Conservation (phyloP, 2,113 vertebrate genomes). For the Sinocyclocheilus anophthalmus region DNA sequence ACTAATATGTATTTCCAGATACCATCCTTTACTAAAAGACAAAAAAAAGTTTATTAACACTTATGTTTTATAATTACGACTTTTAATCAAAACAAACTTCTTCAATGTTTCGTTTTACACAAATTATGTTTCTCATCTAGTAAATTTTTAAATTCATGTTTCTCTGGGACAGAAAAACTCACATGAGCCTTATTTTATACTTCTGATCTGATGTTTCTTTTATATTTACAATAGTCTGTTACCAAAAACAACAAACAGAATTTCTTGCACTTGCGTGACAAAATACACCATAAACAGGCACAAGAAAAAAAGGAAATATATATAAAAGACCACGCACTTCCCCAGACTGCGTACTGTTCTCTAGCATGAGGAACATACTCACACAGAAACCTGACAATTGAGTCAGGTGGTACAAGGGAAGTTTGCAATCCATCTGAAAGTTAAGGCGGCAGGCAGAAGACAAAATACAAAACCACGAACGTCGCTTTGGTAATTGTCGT, state of each 20-base stretch:
- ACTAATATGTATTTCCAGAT: not conserved
- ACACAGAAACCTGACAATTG: conserved; percentile 5
- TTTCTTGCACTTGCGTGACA: not conserved
- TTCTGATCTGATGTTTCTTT: not conserved
- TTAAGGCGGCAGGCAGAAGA: not conserved
- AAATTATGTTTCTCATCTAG: not conserved
- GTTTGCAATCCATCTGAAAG: not conserved
- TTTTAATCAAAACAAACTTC: not conserved
- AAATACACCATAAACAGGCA: not conserved
- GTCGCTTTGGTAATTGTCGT: not conserved
- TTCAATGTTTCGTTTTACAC: not conserved
- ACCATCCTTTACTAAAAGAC: no score
- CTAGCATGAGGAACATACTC: not conserved
- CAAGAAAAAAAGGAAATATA: not conserved
- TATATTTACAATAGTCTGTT: not conserved
- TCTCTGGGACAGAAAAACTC: not conserved
- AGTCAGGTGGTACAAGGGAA: not conserved
- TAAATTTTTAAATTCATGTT: not conserved
- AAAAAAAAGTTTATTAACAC: not conserved
- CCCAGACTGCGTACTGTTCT: not conserved
- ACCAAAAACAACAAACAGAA: not conserved
- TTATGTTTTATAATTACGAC: not conserved
- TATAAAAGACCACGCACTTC: not conserved
- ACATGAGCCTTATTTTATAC: no score
- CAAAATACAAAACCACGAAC: not conserved